A percentile compares a stretch with the other conserved stretches of the same genome.
These are phyloP conservation scores for Archivesica marissinica DNA, from an alignment of 1,140 invertebrate species.

Conservation along the genomic window DNA sequence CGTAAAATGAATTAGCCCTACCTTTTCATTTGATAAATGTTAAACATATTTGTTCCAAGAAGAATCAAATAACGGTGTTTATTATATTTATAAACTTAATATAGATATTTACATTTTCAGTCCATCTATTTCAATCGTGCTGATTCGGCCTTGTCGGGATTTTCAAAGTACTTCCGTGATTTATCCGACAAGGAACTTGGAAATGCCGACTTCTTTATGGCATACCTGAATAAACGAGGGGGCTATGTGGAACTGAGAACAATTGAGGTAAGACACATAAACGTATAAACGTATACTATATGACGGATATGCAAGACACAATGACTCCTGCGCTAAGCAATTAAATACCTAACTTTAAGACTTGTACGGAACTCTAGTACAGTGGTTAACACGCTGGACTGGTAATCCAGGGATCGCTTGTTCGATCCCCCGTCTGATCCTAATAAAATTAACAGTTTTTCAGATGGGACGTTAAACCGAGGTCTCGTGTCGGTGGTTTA, in stretches of 20 bases:
- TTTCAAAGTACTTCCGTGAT: slow-evolving; percentile 94
- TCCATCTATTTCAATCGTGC: slow-evolving; percentile 92
- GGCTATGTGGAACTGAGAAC: slow-evolving; percentile 81
- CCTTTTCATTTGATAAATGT: not conserved
- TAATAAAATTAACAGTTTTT: too few species aligned
- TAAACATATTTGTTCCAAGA: not conserved
- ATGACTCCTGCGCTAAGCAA: too few species aligned
- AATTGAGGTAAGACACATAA: slow-evolving; percentile 62
- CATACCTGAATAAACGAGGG: slow-evolving; percentile 95
- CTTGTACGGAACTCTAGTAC: too few species aligned
- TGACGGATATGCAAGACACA: too few species aligned
- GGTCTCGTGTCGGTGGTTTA: too few species aligned
- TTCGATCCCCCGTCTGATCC: too few species aligned
- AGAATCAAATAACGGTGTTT: not conserved
- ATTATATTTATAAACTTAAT: not conserved
- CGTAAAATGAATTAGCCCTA: too few species aligned
- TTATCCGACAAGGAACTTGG: slow-evolving; percentile 93
- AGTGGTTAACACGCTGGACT: too few species aligned
- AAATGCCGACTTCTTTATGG: slow-evolving; percentile 94
- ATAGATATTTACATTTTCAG: slow-evolving; percentile 80
- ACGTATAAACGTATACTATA: too few species aligned
- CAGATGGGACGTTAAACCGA: too few species aligned
- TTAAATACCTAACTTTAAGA: too few species aligned
- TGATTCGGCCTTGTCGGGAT: slow-evolving; percentile 92
- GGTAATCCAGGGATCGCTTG: too few species aligned